Conservation (phyloP, 1,140 invertebrate genomes). For the Wiebesia pumilae region DNA sequence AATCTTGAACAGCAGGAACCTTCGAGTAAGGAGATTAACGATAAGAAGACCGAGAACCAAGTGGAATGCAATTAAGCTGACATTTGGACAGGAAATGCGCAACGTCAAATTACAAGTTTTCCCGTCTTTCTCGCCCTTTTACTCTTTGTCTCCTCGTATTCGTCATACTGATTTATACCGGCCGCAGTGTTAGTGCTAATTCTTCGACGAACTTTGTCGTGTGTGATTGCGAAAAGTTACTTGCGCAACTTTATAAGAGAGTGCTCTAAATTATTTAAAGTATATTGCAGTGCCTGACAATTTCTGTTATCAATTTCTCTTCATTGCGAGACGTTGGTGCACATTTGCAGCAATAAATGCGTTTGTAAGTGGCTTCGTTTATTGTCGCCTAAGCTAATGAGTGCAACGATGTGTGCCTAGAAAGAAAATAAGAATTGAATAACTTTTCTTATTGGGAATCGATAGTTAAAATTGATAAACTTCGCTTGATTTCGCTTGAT, state of each 20-base stretch:
- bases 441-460: no score
- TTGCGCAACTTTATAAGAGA: neutral
- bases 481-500: no score
- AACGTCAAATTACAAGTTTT: slow-evolving; percentile 73
- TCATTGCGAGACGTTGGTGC: no score
- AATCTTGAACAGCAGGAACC: neutral
- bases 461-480: no score
- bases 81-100: slow-evolving; percentile 67
- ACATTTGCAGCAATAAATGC: no score
- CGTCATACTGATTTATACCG: slow-evolving; percentile 71
- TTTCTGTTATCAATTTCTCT: neutral
- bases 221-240: neutral
- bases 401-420: no score
- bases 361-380: no score
- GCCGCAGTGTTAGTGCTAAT: slow-evolving; percentile 3
- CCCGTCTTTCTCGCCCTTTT: slow-evolving; percentile 41
- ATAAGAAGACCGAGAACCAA: slow-evolving; percentile 50
- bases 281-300: neutral
- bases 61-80: slow-evolving; percentile 74
- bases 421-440: no score
- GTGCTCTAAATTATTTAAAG: neutral
- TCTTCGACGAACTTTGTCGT: slow-evolving; percentile 7
- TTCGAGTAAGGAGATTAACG: slow-evolving; percentile 48
- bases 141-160: slow-evolving; percentile 56
- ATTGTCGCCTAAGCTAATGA: no score